phyloP scores from a whole-genome alignment of 2,888 invertebrate genomes.

The Aricia artaxerxes region DNA sequence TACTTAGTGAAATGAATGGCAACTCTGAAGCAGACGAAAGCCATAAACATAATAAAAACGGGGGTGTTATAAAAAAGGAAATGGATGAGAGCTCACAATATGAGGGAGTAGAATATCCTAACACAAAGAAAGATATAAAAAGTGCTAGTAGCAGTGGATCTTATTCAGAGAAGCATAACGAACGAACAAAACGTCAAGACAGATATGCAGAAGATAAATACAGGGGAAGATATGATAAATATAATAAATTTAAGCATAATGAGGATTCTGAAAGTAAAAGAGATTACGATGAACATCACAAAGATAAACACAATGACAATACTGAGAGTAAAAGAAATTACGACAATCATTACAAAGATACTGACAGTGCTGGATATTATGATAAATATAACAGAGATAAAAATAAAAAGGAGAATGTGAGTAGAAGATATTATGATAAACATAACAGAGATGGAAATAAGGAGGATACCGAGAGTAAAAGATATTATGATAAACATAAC shows the following conservation, averaged over 20 bases:
- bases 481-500: neutral
- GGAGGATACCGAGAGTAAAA: neutral
- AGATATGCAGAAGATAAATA: neutral
- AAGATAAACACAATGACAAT: neutral
- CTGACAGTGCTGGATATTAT: neutral
- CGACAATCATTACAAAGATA: neutral
- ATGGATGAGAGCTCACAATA: neutral
- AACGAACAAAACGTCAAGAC: neutral
- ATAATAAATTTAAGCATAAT: neutral
- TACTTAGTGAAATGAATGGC: conserved; percentile 35
- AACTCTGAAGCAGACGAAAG: conserved; percentile 13
- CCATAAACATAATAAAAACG: neutral
- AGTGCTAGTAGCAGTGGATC: neutral
- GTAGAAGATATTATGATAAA: neutral
- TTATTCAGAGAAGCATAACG: neutral
- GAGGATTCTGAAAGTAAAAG: neutral
- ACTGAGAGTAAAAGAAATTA: neutral
- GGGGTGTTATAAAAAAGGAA: neutral
- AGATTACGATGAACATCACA: neutral
- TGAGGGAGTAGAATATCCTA: neutral
- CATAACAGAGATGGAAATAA: neutral
- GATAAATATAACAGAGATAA: neutral
- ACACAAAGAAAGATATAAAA: neutral
- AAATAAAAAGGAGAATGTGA: neutral
- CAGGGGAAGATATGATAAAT: neutral